Conservation (phyloP, 2,888 invertebrate genomes). For the Xestia rhomboidea region DNA sequence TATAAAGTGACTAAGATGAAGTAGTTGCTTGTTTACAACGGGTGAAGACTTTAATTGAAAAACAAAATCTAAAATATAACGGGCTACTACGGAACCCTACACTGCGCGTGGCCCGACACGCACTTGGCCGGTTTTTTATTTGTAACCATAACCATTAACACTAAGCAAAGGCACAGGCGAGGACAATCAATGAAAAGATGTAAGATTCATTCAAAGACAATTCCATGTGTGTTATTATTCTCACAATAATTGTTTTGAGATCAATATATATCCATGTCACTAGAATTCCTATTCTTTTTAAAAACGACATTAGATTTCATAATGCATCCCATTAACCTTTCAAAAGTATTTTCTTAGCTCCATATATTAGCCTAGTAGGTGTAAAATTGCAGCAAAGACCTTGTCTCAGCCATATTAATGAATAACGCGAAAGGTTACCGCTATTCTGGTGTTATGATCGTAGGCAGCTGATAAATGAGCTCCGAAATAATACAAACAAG, state of each 20-base stretch:
- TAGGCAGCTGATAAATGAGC: constrained; percentile 50
- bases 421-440: constrained; percentile 55
- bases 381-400: constrained; percentile 54
- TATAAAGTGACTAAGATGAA: too few species aligned
- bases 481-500: constrained; percentile 38
- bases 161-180: neutral
- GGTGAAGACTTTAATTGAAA: too few species aligned
- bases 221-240: neutral
- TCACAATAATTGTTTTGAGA: neutral
- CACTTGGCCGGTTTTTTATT: too few species aligned
- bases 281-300: neutral
- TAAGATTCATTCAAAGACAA: neutral
- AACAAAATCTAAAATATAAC: too few species aligned
- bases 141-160: neutral
- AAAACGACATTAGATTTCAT: constrained; percentile 1
- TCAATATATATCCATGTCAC: neutral
- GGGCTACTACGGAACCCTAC: too few species aligned
- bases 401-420: constrained; percentile 52
- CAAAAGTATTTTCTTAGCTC: constrained; percentile 29
- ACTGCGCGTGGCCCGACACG: too few species aligned
- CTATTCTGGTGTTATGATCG: constrained; percentile 32
- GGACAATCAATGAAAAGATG: neutral
- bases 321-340: constrained; percentile 28
- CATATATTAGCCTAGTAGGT: constrained; percentile 38
- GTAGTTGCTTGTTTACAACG: too few species aligned